Evolutionary conservation across 2,888 invertebrate genomes (phyloP), one percentile per base, ranked within the genome.

Genomic region (Catocala sponsa): DNA sequence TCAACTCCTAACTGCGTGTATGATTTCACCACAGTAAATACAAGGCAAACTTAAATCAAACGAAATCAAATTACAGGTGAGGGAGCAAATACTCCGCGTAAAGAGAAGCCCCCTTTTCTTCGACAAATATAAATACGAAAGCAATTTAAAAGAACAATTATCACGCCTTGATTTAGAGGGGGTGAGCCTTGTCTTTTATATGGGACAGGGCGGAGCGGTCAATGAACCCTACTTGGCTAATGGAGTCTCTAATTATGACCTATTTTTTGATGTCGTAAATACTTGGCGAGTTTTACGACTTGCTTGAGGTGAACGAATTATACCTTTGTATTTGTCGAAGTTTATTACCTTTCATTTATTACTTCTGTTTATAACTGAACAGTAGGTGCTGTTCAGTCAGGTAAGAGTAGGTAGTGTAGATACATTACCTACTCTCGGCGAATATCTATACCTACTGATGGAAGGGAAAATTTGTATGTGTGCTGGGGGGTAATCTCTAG

Each of bases 171-270:
- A 65, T 79, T 82, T 70, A 68, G 70, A n/a, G 70, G 81, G 82
- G 85, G 81, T 77, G 70, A 47, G 38, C 63, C 66, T 70, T 68
- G 74, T 71, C 77, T 76, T 79, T 79, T 74, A 82, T 80, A 74
- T 78, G 74, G 86, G 74, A 72, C 83, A 83, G 74, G 80, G 80
- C 64, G 65, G 54, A 67, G 59, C 70, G 72, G 70, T 70, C 79
- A 62, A 51, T 68, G 80, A 74, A 71, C 76, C 50, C 51, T 56
- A 68, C 74, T 78, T 73, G 63, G 65, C 73, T 74, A 81, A 84
- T 84, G 76, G 71, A 72, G 74, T 76, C 68, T 69, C 74, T 80
- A 78, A 78, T 84, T 81, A 78, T 76, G 78, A 72, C 68, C 80
- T 75, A 79, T 76, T 81, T 77, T 63, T 63, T 54, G 63, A 66